Evolutionary conservation across 1,140 invertebrate species (phyloP), one percentile per base, ranked within the genome.

Genomic region (Drosophila sproati): DNA sequence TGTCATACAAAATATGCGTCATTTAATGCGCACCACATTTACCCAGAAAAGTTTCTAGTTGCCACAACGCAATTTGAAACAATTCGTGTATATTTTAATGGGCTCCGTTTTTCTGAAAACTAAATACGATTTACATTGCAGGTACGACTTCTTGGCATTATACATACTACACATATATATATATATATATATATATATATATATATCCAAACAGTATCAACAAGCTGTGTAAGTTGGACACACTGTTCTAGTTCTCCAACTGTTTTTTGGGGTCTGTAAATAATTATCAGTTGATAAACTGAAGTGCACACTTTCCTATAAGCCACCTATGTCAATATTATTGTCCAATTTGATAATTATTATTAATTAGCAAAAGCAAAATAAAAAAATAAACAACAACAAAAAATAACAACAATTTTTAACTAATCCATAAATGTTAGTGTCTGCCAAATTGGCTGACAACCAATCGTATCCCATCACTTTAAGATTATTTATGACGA

Each of bases 291-390:
- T 12, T 51, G 35, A 31, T 61, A 56, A 62, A 61, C 35, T 73
- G n/a, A 54, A 73, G 71, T 47, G 54, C n/a, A 66, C n/a, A 66
- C 69, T 63, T 52, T 55, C 2, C 45, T 12, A 43, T 51, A 50
- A 29, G 8, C 69, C 69, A 48, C 29, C 4, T 31, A 3, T 55
- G 66, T 74, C 72, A 74, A 70, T 70, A 70, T 56, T 51, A 62
- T 74, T 62, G 66, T 50, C 31, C 41, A 69, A 69, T 74, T 70
- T 43, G 72, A 69, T 51, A 70, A 74, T 62, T 69, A 56, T 74
- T 74, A 69, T 74, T 74, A 74, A 74, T 74, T 69, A 56, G 12
- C 52, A 20, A 29, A 29, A 29, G 35, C 0, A 20, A 20, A 20
- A 20, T 20, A 20, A 20, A 20, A 20, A 20, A 20, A 20, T 20